Base-by-base conservation (phyloP, 2,888 invertebrate species). In the Hemistola chrysoprasaria region DNA sequence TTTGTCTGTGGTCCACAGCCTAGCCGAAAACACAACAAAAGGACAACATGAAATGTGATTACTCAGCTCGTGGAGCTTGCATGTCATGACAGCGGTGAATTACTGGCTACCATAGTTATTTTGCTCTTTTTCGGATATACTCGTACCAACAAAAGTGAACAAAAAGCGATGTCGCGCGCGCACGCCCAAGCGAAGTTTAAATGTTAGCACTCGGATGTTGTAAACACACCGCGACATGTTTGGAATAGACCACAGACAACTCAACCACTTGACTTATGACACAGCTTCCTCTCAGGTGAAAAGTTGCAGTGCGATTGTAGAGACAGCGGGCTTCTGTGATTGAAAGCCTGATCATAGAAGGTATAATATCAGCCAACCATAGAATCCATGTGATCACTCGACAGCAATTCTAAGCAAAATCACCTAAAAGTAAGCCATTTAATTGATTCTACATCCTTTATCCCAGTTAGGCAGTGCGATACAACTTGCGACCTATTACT, bases 11-110 rank as follows among this genome's bases (percentile, higher is more conserved):
- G 62, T 64, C 61, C 56, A 16, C 16, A 48, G 59, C 56, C 60
- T 66, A 59, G 61, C 65, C 56, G 70, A 66, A 56, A 53, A 37
- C 67, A 56, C 59, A 70, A 80, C 80, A 84, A 83, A 83, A 71
- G 75, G 77, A 78, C 69, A 70, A 73, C 80, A 81, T 66, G 78
- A 77, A 81, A 82, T 78, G 86, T 82, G 76, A 85, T 82, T 84
- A 83, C 76, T 78, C 79, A 76, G 77, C 68, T 65, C 64, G 68
- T 63, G 58, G 64, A 59, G 77, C 74, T 74, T 78, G 77, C 76
- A 75, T 77, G 79, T 74, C 76, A 78, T 75, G 78, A 65, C 71
- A 65, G 63, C 66, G 71, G 72, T 82, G 78, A 85, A 75, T 82
- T 80, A 85, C 78, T 65, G 60, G 53, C 55, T 49, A 47, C 52